A percentile compares a stretch with the other conserved stretches of the same genome.
These are phyloP conservation scores for Xiphorhynchus erythropygius DNA, from an alignment of 2,797 vertebrate species.

Conservation along the genomic window DNA sequence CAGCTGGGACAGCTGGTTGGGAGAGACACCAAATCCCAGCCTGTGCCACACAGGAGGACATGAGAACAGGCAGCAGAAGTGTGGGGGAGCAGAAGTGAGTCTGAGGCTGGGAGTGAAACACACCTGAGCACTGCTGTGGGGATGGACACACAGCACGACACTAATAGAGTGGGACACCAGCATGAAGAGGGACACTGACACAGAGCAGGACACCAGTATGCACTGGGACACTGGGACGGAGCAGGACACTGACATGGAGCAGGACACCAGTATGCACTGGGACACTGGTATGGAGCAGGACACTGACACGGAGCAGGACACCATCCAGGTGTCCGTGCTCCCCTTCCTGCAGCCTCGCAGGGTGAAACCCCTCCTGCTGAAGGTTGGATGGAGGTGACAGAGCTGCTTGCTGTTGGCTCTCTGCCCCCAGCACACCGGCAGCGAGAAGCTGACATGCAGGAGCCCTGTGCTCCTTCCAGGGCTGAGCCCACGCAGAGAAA, in stretches of 20 bases:
- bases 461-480: background rate
- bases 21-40: fast-evolving
- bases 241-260: background rate
- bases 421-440: background rate
- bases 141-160: background rate
- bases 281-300: no score
- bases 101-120: background rate
- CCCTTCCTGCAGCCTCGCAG: background rate
- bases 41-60: fast-evolving
- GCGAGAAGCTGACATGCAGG: background rate
- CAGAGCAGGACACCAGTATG: background rate
- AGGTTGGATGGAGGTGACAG: background rate
- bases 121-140: background rate
- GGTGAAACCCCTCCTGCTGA: background rate
- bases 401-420: background rate
- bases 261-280: no score
- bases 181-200: background rate
- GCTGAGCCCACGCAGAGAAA: fast-evolving
- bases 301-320: background rate
- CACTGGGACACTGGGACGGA: background rate
- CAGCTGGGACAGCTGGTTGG: fast-evolving
- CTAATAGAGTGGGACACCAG: background rate
- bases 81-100: no score
- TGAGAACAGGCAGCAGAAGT: no score
- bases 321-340: no score